Conservation (phyloP, 1,140 invertebrate species). For the Drosophila takahashii region DNA sequence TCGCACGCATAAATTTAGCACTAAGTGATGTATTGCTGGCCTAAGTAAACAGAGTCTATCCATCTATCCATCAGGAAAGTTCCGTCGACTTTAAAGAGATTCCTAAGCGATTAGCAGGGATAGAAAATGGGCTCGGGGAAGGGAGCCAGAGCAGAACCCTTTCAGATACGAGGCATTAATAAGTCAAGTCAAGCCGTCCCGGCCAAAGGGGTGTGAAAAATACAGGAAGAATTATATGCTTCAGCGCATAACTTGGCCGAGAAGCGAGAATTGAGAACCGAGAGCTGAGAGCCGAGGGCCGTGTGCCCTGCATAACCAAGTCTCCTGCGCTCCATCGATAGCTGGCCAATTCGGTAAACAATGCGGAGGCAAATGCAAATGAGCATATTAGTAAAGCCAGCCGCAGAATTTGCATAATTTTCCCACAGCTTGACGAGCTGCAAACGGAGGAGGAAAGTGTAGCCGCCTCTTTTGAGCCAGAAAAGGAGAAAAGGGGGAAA, state of each 20-base stretch:
- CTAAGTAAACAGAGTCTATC: slow-evolving; percentile 59
- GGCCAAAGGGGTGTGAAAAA: slow-evolving; percentile 40
- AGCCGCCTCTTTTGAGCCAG: not conserved
- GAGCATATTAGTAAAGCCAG: slow-evolving; percentile 63
- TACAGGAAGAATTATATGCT: slow-evolving; percentile 61
- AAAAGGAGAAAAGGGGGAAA: not conserved
- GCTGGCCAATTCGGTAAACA: slow-evolving; percentile 67
- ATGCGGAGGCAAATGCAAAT: slow-evolving; percentile 74
- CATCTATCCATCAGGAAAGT: slow-evolving; percentile 31
- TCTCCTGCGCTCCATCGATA: slow-evolving; percentile 19
- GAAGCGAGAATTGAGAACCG: not conserved
- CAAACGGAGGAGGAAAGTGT: slow-evolving; percentile 26
- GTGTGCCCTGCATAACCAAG: slow-evolving; percentile 74
- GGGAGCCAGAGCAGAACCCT: slow-evolving; percentile 53
- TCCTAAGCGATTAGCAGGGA: slow-evolving; percentile 6
- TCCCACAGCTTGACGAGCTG: slow-evolving; percentile 21
- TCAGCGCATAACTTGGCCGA: slow-evolving; percentile 53
- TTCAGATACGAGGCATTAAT: slow-evolving; percentile 68
- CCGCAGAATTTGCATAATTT: slow-evolving; percentile 69
- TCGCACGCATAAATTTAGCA: slow-evolving; percentile 67
- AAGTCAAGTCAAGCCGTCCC: slow-evolving; percentile 62
- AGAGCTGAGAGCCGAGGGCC: slow-evolving; percentile 31
- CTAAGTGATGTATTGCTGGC: slow-evolving; percentile 64
- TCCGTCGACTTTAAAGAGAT: slow-evolving; percentile 31
- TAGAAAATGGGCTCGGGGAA: not conserved